These are phyloP conservation scores for Anodontia alba DNA, from an alignment of 2,888 invertebrate species.

Conservation along the genomic window DNA sequence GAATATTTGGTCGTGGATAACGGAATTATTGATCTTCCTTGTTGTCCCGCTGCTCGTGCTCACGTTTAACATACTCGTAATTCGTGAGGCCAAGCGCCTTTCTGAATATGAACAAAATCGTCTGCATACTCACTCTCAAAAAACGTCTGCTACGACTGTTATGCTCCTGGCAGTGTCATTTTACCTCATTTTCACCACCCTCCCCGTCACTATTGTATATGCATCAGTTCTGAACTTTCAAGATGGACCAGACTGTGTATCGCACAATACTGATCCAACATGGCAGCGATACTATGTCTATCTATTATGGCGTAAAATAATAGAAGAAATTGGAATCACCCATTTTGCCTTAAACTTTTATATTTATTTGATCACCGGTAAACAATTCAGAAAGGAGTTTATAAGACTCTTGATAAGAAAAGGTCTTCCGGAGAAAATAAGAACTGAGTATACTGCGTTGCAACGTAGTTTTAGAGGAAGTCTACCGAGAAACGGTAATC, in stretches of 20 bases:
- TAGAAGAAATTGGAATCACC: conserved; percentile 82
- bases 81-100: conserved; percentile 78
- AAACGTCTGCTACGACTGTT: conserved; percentile 82
- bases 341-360: conserved; percentile 84
- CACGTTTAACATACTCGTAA: conserved; percentile 83
- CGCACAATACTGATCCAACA: conserved; percentile 62
- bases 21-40: conserved; percentile 82
- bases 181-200: conserved; percentile 82
- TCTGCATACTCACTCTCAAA: conserved; percentile 45
- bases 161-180: conserved; percentile 83
- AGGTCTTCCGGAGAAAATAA: conserved; percentile 60
- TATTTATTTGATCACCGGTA: conserved; percentile 84
- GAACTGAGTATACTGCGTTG: conserved; percentile 72
- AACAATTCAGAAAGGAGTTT: conserved; percentile 82
- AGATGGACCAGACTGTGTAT: conserved; percentile 55
- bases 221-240: conserved; percentile 75
- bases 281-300: conserved; percentile 78
- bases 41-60: conserved; percentile 82
- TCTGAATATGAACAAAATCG: conserved; percentile 72
- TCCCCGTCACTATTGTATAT: conserved; percentile 82
- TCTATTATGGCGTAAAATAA: conserved; percentile 68
- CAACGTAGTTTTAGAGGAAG: conserved; percentile 61
- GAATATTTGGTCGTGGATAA: conserved; percentile 82
- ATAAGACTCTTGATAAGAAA: conserved; percentile 67
- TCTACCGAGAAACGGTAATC: conserved; percentile 38